Evolutionary conservation across 2,797 vertebrate species (phyloP).

Genomic region (Triplophysa yarkandensis): DNA sequence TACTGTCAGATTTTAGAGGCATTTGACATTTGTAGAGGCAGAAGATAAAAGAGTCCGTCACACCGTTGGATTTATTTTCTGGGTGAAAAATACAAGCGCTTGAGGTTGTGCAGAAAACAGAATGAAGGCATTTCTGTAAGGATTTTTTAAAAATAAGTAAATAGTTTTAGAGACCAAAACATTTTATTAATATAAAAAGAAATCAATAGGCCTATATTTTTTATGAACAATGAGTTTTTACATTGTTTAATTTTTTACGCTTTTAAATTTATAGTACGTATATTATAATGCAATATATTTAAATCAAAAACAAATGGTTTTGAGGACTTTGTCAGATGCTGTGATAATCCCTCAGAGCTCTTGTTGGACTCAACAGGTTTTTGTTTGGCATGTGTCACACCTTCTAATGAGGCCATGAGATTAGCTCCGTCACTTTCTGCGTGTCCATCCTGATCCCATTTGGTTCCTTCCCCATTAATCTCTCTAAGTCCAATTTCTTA

Average conservation of each 20-base stretch:
- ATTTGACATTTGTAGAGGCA: too few relatives aligned
- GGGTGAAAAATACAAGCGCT: not conserved
- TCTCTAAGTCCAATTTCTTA: conserved; percentile 37
- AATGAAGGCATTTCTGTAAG: not conserved
- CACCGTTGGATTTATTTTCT: conserved; percentile 3
- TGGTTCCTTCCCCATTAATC: conserved; percentile 42
- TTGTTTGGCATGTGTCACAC: conserved; percentile 40
- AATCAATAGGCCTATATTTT: too few relatives aligned
- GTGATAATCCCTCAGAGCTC: conserved; percentile 33
- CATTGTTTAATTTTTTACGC: too few relatives aligned
- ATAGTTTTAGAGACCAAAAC: too few relatives aligned
- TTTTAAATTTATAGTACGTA: too few relatives aligned
- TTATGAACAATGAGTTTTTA: too few relatives aligned
- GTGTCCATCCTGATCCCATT: conserved; percentile 50
- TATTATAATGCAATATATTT: not conserved
- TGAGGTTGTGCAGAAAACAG: not conserved
- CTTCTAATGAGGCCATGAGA: conserved; percentile 35
- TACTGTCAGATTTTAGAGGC: conserved; percentile 26
- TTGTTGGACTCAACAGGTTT: not conserved
- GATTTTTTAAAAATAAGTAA: too few relatives aligned
- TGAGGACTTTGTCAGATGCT: not conserved
- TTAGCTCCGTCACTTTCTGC: conserved; percentile 40
- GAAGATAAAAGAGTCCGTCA: conserved; percentile 36
- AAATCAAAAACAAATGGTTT: not conserved
- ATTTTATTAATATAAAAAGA: too few relatives aligned